phyloP scores from a whole-genome alignment of 2,797 vertebrate genomes.

The Dryobates pubescens region DNA sequence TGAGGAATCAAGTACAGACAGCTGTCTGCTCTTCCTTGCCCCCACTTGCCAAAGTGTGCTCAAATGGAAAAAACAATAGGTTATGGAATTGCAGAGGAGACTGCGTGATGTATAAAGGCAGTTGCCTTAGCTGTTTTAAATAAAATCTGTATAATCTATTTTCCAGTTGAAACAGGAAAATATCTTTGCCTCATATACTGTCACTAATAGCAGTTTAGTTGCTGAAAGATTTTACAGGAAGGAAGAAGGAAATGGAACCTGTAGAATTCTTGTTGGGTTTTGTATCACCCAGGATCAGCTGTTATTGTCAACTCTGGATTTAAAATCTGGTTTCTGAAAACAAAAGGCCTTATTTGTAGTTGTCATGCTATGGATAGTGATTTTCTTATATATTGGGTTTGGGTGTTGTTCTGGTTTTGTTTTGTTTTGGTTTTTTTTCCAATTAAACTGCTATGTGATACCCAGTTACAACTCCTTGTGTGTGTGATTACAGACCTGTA shows the following conservation, averaged over 20 bases:
- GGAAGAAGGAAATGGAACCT: not conserved
- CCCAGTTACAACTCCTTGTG: not conserved
- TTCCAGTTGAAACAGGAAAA: rapidly evolving
- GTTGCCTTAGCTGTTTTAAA: not conserved
- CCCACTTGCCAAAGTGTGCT: rapidly evolving
- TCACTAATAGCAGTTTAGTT: not conserved
- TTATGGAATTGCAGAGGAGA: not conserved
- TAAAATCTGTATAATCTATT: not conserved
- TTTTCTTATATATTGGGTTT: not conserved
- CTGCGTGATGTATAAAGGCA: not conserved
- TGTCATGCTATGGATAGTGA: not conserved
- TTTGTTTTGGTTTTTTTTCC: too few relatives aligned
- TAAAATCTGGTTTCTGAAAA: not conserved
- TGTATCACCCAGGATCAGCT: not conserved
- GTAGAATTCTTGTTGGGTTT: not conserved
- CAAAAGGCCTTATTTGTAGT: not conserved
- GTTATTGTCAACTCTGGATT: not conserved
- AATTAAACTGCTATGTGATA: not conserved
- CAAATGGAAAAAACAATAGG: not conserved
- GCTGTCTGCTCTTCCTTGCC: not conserved
- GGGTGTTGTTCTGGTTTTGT: too few relatives aligned
- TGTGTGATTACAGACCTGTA: conserved; percentile 82
- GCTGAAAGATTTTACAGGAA: not conserved
- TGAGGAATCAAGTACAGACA: not conserved
- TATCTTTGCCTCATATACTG: not conserved